Conservation (phyloP, 92 coral and sea anemone genomes). For the Bergia puertoricense region DNA sequence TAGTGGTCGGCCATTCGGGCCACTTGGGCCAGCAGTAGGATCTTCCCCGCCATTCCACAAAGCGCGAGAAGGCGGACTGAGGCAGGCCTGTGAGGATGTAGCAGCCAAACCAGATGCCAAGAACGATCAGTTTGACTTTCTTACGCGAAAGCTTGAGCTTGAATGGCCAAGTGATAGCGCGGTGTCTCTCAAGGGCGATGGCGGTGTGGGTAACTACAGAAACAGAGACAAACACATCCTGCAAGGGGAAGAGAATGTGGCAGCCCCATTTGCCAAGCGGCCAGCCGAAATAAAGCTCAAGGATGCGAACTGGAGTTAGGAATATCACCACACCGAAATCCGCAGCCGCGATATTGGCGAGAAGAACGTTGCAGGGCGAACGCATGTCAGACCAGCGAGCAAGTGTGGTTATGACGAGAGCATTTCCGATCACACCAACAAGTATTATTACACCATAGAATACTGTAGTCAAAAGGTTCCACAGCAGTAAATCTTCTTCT, state of each 20-base stretch:
- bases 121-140: conserved; percentile 9
- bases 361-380: conserved; percentile 66
- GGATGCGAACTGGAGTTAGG: conserved; percentile 63
- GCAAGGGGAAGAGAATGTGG: conserved; percentile 65
- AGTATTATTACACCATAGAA: conserved; percentile 49
- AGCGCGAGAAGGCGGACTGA: conserved; percentile 26
- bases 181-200: conserved; percentile 66
- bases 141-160: conserved; percentile 36
- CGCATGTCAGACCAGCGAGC: conserved; percentile 66
- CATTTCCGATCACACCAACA: conserved; percentile 54
- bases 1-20: conserved; percentile 32
- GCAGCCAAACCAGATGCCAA: conserved; percentile 24
- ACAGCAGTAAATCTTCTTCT: not conserved
- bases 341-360: conserved; percentile 66
- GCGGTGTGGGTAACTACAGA: conserved; percentile 78
- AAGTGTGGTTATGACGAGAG: conserved; percentile 51
- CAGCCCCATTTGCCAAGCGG: conserved; percentile 76
- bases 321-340: conserved; percentile 66
- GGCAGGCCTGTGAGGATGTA: conserved; percentile 32
- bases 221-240: conserved; percentile 68
- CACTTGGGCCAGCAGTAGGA: conserved; percentile 35
- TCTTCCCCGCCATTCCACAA: conserved; percentile 9
- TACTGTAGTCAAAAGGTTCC: conserved; percentile 51
- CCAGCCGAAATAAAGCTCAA: conserved; percentile 69
- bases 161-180: conserved; percentile 27